Conservation (phyloP, 2,797 vertebrate species). For the Microctenopoma lineatum region DNA sequence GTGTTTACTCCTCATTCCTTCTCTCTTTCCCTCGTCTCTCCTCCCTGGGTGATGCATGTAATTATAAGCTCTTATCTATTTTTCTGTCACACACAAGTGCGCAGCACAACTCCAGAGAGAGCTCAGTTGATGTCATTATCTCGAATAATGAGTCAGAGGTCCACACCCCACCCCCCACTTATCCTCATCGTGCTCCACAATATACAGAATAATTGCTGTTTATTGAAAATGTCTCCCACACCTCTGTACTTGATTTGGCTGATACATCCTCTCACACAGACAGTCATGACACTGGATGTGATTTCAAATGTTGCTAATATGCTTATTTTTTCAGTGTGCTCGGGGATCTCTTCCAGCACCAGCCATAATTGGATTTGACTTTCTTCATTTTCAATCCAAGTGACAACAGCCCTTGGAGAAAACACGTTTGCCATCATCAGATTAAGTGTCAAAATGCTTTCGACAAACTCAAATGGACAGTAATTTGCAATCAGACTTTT, state of each 20-base stretch:
- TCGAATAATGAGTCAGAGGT: slow-evolving; percentile 70
- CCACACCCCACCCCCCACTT: slow-evolving; percentile 23
- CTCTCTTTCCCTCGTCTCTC: slow-evolving; percentile 16
- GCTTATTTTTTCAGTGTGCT: slow-evolving; percentile 24
- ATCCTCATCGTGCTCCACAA: slow-evolving; percentile 31
- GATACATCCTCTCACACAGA: slow-evolving; percentile 33
- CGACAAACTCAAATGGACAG: slow-evolving; percentile 41
- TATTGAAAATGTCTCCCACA: slow-evolving; percentile 68
- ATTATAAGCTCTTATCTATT: slow-evolving; percentile 78
- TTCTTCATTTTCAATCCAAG: slow-evolving; percentile 53
- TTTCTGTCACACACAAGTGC: slow-evolving; percentile 75
- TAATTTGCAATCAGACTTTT: slow-evolving; percentile 28
- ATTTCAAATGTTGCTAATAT: slow-evolving; percentile 55
- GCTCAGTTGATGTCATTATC: slow-evolving; percentile 78
- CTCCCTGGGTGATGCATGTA: slow-evolving; percentile 70
- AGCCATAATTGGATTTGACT: slow-evolving; percentile 63
- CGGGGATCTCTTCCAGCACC: slow-evolving; percentile 25
- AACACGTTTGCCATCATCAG: slow-evolving; percentile 54
- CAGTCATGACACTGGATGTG: slow-evolving; percentile 29
- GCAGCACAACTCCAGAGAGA: slow-evolving; percentile 57
- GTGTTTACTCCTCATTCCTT: slow-evolving; percentile 39
- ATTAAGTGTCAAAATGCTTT: slow-evolving; percentile 51
- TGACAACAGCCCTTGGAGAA: slow-evolving; percentile 54
- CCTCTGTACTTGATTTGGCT: slow-evolving; percentile 18
- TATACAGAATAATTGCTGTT: slow-evolving; percentile 68